phyloP scores from a whole-genome alignment of 2,888 invertebrate genomes.

The Aproaerema taeniolella region DNA sequence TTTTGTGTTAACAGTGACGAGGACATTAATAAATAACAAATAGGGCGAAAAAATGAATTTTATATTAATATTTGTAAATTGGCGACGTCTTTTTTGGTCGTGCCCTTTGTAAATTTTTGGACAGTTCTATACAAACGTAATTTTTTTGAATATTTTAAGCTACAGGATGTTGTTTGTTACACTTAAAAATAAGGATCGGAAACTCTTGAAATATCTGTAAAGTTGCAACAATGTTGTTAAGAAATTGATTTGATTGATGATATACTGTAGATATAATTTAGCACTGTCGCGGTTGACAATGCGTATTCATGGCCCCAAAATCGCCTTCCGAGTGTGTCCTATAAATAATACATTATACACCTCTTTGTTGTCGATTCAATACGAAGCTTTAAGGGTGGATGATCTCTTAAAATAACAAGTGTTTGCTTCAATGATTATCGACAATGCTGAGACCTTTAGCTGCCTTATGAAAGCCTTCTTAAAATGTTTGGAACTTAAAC shows the following conservation, averaged over 20 bases:
- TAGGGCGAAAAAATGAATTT: conserved; percentile 44
- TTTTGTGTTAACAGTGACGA: conserved; percentile 56
- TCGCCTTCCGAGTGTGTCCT: conserved; percentile 71
- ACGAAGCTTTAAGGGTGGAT: conserved; percentile 72
- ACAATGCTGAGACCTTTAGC: conserved; percentile 73
- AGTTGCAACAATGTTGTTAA: conserved; percentile 1
- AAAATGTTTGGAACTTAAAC: no score
- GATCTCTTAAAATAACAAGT: conserved; percentile 79
- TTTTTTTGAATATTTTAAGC: neutral
- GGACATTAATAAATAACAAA: conserved; percentile 71
- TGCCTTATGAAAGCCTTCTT: conserved; percentile 66
- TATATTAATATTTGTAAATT: conserved; percentile 50
- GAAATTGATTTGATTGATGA: conserved; percentile 54
- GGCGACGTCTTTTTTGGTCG: conserved; percentile 27
- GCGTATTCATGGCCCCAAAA: conserved; percentile 48
- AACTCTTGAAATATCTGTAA: neutral
- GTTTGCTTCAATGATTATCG: conserved; percentile 78
- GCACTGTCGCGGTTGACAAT: conserved; percentile 42
- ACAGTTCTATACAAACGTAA: neutral
- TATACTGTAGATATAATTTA: conserved; percentile 49
- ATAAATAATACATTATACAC: conserved; percentile 76
- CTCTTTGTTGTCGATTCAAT: conserved; percentile 62
- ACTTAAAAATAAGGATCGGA: neutral
- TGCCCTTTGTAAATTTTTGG: neutral
- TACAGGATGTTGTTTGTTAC: neutral